phyloP scores from a whole-genome alignment of 2,797 vertebrate species.

The Enteromius anoplus region DNA sequence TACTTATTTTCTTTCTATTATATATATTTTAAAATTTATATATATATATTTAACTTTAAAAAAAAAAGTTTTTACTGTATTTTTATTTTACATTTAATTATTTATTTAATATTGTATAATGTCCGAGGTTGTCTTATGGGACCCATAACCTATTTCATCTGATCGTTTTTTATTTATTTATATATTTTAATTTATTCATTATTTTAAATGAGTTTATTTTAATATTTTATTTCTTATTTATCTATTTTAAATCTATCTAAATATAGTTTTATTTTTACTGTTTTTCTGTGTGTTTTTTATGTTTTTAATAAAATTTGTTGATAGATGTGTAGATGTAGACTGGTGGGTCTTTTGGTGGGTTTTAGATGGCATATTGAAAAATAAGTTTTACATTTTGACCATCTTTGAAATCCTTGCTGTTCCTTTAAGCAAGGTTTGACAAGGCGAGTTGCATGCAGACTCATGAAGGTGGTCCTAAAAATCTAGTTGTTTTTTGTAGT shows the following conservation, averaged over 20 bases:
- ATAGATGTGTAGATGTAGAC: neutral
- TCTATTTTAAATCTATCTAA: neutral
- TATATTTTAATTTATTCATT: neutral
- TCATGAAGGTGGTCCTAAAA: neutral
- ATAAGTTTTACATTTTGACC: neutral
- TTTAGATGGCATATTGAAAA: neutral
- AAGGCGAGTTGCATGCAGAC: neutral
- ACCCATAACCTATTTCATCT: too few relatives aligned
- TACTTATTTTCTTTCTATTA: too few relatives aligned
- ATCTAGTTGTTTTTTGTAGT: neutral
- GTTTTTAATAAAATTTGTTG: neutral
- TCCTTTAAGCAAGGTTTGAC: neutral
- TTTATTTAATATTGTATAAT: neutral
- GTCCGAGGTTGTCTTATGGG: neutral
- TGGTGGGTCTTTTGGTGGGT: neutral
- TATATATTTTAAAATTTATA: too few relatives aligned
- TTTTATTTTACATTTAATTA: neutral
- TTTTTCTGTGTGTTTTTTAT: neutral
- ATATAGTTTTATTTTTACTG: too few relatives aligned
- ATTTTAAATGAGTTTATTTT: neutral
- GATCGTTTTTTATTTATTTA: too few relatives aligned
- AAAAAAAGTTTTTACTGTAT: too few relatives aligned
- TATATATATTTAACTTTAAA: too few relatives aligned
- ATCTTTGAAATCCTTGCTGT: neutral
- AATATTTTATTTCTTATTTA: neutral